Evolutionary conservation across 2,888 invertebrate genomes (phyloP), one percentile per base, ranked within the genome.

Genomic region (Salpingus planirostris): DNA sequence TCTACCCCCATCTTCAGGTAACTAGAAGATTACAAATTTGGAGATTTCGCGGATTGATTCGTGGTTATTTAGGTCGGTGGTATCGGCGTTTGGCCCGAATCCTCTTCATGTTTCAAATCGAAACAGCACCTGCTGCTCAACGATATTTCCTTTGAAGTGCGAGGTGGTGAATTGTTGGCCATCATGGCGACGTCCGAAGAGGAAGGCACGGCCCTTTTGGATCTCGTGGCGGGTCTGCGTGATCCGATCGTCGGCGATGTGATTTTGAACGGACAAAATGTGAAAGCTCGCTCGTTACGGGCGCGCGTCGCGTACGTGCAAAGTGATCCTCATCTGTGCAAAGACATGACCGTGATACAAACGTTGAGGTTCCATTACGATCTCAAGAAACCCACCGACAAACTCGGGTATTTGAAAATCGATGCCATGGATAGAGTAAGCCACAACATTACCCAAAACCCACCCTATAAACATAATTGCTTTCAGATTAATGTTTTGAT

Each of bases 81-180:
- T 13, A 28, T 53, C 2, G 54, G 57, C 6, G 27, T 58, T 1
- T 56, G 54, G 46, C 57, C 57, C 1, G 38, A 42, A 18, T 36
- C 33, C 3, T 36, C 45, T 3, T 46, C 47, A 1, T 56, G 54
- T 23, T 45, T 49, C 43, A 32, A 36, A 10, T 52, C 57, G 4
- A 55, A 54, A 27, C 59, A 55, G 21, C 63, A 65, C 33, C 52
- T 65, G 6, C 50, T 64, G 2, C 49, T 65, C 28, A 65, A 85
- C 27, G 81, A 82, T 2, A 71, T 93, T 5, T 85, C 87, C 14
- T 78, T 93, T 49, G 93, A 95, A 64, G 84, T 86, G 13, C 80
- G 85, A 46, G 91, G 90, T 0, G 91, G 92, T 2, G 93, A 95
- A 66, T 75, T 93, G 24, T 68, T 93, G 51, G 92, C 91, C 2